Evolutionary conservation across 1,140 invertebrate genomes (phyloP).

Genomic region (Caenorhabditis tropicalis): DNA sequence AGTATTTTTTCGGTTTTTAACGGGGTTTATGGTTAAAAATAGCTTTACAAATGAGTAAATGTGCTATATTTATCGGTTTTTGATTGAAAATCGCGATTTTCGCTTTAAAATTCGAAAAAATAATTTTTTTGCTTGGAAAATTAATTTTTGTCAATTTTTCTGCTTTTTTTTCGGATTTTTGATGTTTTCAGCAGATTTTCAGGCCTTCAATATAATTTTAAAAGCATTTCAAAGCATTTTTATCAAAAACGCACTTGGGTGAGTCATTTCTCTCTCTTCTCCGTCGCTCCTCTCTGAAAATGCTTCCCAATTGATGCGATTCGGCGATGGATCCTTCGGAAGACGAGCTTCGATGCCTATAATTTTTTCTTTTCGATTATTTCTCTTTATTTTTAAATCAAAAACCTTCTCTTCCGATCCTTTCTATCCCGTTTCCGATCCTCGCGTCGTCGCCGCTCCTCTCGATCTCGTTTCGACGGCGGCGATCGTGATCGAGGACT

Average conservation of each 20-base stretch:
- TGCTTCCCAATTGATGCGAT: slow-evolving; percentile 36
- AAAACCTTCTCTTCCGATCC: background rate
- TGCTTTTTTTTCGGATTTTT: no score
- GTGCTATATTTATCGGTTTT: no score
- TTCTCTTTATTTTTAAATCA: background rate
- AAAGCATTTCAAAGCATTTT: background rate
- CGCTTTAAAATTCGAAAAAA: no score
- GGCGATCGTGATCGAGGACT: slow-evolving; percentile 8
- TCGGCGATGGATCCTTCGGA: background rate
- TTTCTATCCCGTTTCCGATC: slow-evolving; percentile 12
- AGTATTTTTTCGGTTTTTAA: no score
- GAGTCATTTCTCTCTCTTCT: slow-evolving; percentile 1
- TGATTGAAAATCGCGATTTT: no score
- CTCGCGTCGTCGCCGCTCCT: background rate
- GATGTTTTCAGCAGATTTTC: no score
- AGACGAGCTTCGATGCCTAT: slow-evolving; percentile 15
- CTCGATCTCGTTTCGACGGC: slow-evolving; percentile 9
- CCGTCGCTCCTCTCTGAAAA: slow-evolving; percentile 16
- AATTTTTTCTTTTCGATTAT: background rate
- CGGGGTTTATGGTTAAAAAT: no score
- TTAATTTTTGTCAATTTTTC: no score
- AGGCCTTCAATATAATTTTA: no score
- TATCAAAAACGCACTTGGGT: background rate
- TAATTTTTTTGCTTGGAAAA: no score
- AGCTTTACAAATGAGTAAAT: no score